phyloP scores from a whole-genome alignment of 2,797 vertebrate species.

The Semaprochilodus insignis region DNA sequence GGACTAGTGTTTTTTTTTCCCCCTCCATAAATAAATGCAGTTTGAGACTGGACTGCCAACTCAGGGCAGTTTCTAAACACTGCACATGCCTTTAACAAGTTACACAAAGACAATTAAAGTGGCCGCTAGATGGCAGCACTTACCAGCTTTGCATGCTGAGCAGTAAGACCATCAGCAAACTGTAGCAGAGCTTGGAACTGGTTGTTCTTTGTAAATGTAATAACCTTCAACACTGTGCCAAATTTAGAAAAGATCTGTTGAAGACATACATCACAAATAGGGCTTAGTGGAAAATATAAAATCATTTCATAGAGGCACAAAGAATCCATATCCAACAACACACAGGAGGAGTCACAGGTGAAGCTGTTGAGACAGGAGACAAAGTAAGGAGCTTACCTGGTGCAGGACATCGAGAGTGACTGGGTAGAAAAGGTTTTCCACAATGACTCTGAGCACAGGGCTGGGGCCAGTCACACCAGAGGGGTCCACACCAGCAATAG shows the following conservation, averaged over 20 bases:
- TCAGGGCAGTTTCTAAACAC: too few relatives aligned
- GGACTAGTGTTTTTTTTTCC: too few relatives aligned
- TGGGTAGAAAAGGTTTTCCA: conserved; percentile 95
- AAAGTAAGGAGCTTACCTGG: conserved; percentile 80
- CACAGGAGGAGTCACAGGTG: neutral
- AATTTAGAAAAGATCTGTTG: conserved; percentile 96
- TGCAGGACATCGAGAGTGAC: conserved; percentile 94
- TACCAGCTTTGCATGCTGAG: conserved; percentile 94
- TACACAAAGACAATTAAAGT: neutral
- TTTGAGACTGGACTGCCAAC: too few relatives aligned
- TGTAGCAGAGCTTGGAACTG: conserved; percentile 96
- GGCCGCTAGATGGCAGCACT: conserved; percentile 66
- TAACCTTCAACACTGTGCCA: conserved; percentile 93
- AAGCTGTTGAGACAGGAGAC: neutral
- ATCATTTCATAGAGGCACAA: neutral
- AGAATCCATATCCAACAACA: neutral
- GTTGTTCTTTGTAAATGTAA: conserved; percentile 97
- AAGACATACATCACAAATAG: neutral
- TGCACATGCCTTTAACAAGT: too few relatives aligned
- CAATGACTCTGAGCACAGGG: conserved; percentile 92
- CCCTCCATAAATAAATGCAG: too few relatives aligned
- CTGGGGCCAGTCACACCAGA: conserved; percentile 78
- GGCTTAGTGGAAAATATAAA: neutral
- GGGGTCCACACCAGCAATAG: conserved; percentile 78
- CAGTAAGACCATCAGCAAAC: conserved; percentile 87